Conservation (phyloP, 2,888 invertebrate genomes). For the Phengaris alcon region DNA sequence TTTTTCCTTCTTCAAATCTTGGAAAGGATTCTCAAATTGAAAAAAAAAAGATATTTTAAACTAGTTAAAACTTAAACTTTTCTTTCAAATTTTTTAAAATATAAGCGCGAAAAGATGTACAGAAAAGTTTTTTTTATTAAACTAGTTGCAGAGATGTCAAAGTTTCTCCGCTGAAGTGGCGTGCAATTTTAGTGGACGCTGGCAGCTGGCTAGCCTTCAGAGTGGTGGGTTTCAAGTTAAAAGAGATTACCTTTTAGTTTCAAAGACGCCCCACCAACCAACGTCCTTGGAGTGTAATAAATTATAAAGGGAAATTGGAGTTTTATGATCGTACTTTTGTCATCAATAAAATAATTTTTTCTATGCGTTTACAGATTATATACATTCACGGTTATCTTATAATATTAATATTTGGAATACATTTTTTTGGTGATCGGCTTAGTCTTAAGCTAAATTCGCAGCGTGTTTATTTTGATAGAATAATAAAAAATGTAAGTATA, state of each 20-base stretch:
- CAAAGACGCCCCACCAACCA: too few species aligned
- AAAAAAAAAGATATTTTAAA: background rate
- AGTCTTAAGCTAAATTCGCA: background rate
- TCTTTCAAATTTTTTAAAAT: background rate
- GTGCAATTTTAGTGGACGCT: constrained; percentile 65
- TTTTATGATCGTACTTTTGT: too few species aligned
- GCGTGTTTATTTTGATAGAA: background rate
- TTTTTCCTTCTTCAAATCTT: too few species aligned
- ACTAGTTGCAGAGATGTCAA: constrained; percentile 53
- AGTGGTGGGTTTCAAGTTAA: constrained; percentile 50
- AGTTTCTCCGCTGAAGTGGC: constrained; percentile 59
- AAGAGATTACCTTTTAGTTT: constrained; percentile 29
- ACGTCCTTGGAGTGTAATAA: too few species aligned
- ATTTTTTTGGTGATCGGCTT: background rate
- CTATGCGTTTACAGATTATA: background rate
- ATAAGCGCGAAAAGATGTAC: background rate
- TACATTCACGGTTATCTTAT: background rate
- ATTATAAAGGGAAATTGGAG: too few species aligned
- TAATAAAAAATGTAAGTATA: constrained; percentile 29
- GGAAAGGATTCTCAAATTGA: too few species aligned
- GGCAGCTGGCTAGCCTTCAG: constrained; percentile 47
- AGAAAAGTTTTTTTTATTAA: constrained; percentile 41
- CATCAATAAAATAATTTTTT: too few species aligned
- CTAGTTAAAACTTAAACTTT: background rate
- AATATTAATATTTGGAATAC: background rate